Evolutionary conservation across 2,113 vertebrate genomes (phyloP).

Genomic region (Eretmodus cyanostictus): DNA sequence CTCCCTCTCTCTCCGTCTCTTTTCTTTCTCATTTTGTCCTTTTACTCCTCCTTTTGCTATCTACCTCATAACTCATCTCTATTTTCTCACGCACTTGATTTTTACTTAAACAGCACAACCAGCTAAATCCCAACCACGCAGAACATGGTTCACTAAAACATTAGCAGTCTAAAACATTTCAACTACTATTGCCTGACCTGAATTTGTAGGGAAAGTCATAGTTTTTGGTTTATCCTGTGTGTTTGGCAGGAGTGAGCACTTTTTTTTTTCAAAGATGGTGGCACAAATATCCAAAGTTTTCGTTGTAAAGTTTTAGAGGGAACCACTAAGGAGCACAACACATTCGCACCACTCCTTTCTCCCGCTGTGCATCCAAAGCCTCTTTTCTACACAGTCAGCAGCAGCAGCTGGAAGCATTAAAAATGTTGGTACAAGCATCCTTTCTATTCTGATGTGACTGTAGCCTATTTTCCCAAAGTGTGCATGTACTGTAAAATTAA

Average conservation of each 20-base stretch:
- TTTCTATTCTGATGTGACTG: slow-evolving; percentile 38
- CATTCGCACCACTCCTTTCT: slow-evolving; percentile 25
- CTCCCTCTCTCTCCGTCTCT: neutral
- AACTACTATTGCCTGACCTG: neutral
- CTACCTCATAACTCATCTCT: neutral
- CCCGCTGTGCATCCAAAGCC: slow-evolving; percentile 40
- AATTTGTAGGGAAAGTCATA: neutral
- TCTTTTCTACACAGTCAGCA: slow-evolving; percentile 37
- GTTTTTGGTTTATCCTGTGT: neutral
- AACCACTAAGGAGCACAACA: slow-evolving; percentile 20
- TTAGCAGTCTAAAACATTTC: neutral
- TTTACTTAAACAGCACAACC: neutral
- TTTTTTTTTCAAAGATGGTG: neutral
- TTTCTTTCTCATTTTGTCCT: slow-evolving; percentile 19
- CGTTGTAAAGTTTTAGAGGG: slow-evolving; percentile 23
- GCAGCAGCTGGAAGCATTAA: slow-evolving; percentile 50
- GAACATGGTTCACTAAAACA: neutral
- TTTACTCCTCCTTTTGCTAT: slow-evolving; percentile 3
- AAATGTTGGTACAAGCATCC: slow-evolving; percentile 17
- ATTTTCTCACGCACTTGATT: neutral
- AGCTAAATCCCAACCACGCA: neutral
- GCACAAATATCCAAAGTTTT: slow-evolving; percentile 24
- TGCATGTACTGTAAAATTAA: neutral
- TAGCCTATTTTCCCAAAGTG: slow-evolving; percentile 8
- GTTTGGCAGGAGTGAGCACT: neutral